Evolutionary conservation across 1,140 invertebrate species (phyloP).

Genomic region (Campoletis sonorensis): DNA sequence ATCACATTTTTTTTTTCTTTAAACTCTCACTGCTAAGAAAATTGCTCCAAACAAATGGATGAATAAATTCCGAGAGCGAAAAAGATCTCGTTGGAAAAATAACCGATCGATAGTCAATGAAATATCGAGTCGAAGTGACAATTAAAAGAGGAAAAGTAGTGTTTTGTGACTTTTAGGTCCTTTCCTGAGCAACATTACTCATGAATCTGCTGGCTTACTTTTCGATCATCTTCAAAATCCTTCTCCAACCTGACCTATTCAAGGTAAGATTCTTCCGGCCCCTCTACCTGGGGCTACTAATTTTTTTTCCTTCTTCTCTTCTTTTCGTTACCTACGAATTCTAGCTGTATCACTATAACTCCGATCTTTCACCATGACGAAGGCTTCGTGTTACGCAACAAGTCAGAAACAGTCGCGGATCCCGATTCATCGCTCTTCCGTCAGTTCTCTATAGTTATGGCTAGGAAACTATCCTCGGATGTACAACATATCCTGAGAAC

Average conservation of each 20-base stretch:
- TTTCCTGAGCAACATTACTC: constrained; percentile 61
- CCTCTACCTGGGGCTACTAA: constrained; percentile 67
- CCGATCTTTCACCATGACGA: constrained; percentile 5
- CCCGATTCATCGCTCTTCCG: constrained; percentile 14
- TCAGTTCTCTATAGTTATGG: too few species aligned
- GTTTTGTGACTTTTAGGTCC: constrained; percentile 44
- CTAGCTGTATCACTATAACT: background rate
- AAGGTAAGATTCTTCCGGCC: constrained; percentile 71
- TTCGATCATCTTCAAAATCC: constrained; percentile 65
- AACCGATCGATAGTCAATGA: background rate
- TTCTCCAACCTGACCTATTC: constrained; percentile 69
- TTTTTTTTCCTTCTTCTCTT: constrained; percentile 9
- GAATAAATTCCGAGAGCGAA: too few species aligned
- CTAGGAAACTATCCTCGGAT: too few species aligned
- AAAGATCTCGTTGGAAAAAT: too few species aligned
- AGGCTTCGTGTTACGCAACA: constrained; percentile 6
- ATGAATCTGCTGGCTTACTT: constrained; percentile 48
- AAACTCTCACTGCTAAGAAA: too few species aligned
- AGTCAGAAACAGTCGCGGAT: constrained; percentile 1
- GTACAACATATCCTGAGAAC: too few species aligned
- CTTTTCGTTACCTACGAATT: constrained; percentile 19
- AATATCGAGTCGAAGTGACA: background rate
- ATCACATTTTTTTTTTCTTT: too few species aligned
- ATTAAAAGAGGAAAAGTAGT: constrained; percentile 50
- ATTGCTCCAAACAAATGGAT: too few species aligned